Conservation (phyloP, 2,888 invertebrate species). For the Nomada hirtipes region DNA sequence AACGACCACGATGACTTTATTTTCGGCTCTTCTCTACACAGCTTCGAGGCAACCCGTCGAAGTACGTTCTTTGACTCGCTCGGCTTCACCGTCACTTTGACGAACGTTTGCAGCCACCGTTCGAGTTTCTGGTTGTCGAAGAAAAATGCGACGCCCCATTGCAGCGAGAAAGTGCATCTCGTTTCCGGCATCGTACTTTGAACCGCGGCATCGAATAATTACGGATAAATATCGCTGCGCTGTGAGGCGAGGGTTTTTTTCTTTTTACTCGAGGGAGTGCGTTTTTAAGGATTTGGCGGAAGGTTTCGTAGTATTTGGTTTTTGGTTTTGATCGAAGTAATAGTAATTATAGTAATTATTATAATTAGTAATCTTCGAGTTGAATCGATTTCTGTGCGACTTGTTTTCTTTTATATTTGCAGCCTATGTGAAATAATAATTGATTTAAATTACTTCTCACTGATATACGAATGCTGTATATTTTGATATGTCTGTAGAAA, state of each 20-base stretch:
- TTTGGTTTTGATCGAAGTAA: not conserved
- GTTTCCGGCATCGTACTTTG: not conserved
- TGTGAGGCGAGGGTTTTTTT: not conserved
- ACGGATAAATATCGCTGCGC: not conserved
- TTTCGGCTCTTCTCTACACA: not conserved
- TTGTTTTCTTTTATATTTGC: too few species aligned
- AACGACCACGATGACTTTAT: slow-evolving; percentile 34
- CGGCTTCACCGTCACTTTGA: slow-evolving; percentile 63
- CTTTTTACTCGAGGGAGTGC: too few species aligned
- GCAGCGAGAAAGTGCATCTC: not conserved
- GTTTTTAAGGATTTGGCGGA: not conserved
- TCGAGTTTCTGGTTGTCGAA: not conserved
- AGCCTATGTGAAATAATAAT: too few species aligned
- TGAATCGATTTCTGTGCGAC: too few species aligned
- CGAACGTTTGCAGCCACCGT: slow-evolving; percentile 44
- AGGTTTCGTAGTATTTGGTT: not conserved
- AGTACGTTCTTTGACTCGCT: slow-evolving; percentile 33
- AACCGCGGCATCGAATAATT: not conserved
- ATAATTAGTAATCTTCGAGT: too few species aligned
- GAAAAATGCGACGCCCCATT: not conserved
- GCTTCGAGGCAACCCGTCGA: slow-evolving; percentile 12
- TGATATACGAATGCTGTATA: too few species aligned
- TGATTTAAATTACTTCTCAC: too few species aligned
- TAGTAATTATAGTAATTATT: too few species aligned
- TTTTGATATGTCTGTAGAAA: too few species aligned